Base-by-base conservation (phyloP, 2,888 invertebrate genomes). In the Thera britannica region DNA sequence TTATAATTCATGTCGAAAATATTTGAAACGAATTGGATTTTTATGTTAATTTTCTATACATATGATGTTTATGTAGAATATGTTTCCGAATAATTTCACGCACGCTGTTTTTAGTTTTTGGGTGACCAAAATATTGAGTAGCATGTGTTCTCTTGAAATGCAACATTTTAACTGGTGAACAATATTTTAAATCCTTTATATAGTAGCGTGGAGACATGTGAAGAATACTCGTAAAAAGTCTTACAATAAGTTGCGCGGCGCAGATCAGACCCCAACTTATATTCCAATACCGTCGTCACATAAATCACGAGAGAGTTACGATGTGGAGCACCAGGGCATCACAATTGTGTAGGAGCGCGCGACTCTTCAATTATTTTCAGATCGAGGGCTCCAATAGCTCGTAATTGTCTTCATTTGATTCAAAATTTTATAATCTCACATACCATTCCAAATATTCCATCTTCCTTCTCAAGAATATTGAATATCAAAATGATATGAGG, bases 211-310 rank as follows among this genome's bases (percentile, higher is more conserved):
- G 7, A 7, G 7, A 2, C 6, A 6, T 51, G n/a, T 48, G 2
- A 51, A 51, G 6, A 52, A n/a, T 52, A 34, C 52, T 52, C 52
- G 52, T 52, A 34, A 34, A 55, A 62, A 55, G 48, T 48, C 35
- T 36, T 12, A 55, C 61, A 55, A 36, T 62, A 54, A 46, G 61
- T 59, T 48, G 54, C 63, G 67, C 11, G 56, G 55, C 65, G 36
- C 58, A 62, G 51, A 48, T 57, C 44, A 35, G 57, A 58, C 58
- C 48, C 48, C 49, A 38, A 56, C 62, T 70, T 70, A 60, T 66
- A 70, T 68, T 71, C 64, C 72, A 70, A 75, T 75, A 72, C 60
- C 65, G 72, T 69, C 62, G 58, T 55, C 67, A 54, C 65, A 67
- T 75, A 72, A 75, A 72, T 75, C 74, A 72, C 65, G 60, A 8